A percentile compares a stretch with the other conserved stretches of the same genome.
Evolutionary conservation across 2,113 vertebrate genomes (phyloP).

Genomic region (Himantopus leucocephalus): DNA sequence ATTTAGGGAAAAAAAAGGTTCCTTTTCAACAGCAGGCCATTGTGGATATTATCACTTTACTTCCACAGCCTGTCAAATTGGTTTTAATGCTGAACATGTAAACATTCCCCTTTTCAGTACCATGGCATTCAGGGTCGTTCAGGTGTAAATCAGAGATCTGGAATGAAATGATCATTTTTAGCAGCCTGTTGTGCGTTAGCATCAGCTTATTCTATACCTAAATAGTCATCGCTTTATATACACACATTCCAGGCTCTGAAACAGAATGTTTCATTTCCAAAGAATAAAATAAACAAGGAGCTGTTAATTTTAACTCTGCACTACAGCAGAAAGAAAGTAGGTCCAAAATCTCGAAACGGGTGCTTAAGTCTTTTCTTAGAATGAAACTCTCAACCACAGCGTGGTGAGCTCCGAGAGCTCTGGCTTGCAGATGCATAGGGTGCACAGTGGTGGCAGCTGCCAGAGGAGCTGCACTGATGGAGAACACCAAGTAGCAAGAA

Average conservation of each 20-base stretch:
- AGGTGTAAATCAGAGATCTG: conserved; percentile 79
- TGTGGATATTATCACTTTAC: conserved; percentile 43
- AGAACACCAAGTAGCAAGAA: not conserved
- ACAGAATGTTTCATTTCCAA: not conserved
- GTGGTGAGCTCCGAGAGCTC: not conserved
- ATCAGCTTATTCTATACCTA: not conserved
- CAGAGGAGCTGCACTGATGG: not conserved
- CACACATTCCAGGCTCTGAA: not conserved
- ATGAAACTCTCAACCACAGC: not conserved
- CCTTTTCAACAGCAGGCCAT: not conserved
- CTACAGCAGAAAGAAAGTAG: not conserved
- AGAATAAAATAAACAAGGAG: not conserved
- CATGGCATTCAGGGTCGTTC: conserved; percentile 69
- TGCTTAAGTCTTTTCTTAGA: not conserved
- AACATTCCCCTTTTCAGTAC: conserved; percentile 63
- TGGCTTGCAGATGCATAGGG: not conserved
- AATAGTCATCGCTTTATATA: not conserved
- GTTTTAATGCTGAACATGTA: conserved; percentile 78
- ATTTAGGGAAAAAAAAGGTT: not conserved
- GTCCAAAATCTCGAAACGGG: accelerated
- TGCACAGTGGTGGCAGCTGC: too few species aligned
- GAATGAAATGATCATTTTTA: not conserved
- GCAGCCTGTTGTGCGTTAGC: not conserved
- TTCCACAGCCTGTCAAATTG: conserved; percentile 74
- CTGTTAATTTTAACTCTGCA: not conserved